Conservation (phyloP, 2,797 vertebrate species). For the Epinephelus coioides region DNA sequence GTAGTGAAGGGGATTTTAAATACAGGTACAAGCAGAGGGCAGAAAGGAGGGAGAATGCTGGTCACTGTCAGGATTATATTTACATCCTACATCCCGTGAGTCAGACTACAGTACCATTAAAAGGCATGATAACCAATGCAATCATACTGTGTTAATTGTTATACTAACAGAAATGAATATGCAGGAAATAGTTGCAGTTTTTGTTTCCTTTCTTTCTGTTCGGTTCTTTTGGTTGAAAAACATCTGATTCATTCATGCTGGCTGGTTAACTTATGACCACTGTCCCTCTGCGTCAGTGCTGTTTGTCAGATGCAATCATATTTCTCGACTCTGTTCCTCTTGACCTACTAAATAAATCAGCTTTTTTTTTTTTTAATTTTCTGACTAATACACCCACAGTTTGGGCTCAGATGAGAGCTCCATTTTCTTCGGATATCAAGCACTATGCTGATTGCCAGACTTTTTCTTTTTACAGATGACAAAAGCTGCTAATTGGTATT, state of each 20-base stretch:
- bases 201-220: neutral
- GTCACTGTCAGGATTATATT: no score
- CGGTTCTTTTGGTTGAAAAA: no score
- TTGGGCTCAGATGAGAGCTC: neutral
- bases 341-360: conserved; percentile 13
- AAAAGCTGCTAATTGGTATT: conserved; percentile 4
- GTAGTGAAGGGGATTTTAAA: no score
- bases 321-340: neutral
- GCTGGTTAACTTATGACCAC: neutral
- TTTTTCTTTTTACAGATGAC: neutral
- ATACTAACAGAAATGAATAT: neutral
- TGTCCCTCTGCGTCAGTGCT: neutral
- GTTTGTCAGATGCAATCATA: conserved; percentile 3
- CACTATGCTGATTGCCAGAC: neutral
- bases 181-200: neutral
- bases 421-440: neutral
- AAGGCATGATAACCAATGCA: neutral
- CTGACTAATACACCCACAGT: neutral
- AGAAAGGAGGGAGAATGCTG: no score
- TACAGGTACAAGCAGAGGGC: no score
- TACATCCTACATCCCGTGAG: no score
- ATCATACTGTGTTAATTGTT: neutral
- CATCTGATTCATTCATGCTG: neutral
- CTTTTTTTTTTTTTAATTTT: neutral
- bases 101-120: neutral